Base-by-base conservation (phyloP, 2,113 vertebrate genomes). In the Choloepus hoffmanni region DNA sequence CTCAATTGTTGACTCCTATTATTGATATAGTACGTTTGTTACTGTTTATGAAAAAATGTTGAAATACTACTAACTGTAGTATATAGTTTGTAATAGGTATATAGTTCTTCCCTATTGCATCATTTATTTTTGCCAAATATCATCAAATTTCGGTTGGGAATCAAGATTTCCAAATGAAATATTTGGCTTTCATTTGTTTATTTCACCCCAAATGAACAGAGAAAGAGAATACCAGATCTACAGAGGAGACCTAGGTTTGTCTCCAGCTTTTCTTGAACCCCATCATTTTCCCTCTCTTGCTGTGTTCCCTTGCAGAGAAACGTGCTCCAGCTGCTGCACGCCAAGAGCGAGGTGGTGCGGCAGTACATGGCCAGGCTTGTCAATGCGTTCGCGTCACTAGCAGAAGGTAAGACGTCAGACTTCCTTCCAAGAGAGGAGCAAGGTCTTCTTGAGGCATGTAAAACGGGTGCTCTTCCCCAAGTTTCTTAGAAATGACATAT, bases 311-410 rank as follows among this genome's bases (percentile, higher is more conserved):
- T 93, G 14, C 97, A 99, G 99, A 99, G 98, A 97, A 98, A 89
- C 0, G 97, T 99, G 89, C 98, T 99, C 50, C 98, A 98, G 62
- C 98, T 99, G 93, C 96, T 99, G 58, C 98, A 98, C 67, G 99
- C 99, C 0, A 98, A 98, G 98, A 99, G 99, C 12, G 99, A 99
- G 81, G 97, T 98, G 28, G 99, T 99, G 94, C 98, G 99, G 50
- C 99, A 99, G 84, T 99, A 99, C 97, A 98, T 97, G 95, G 99
- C 99, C 92, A 98, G 99, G 65, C 99, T 99, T 50, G 97, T 99
- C 98, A 99, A 99, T 82, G 98, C 99, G 2, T 99, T 99, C 55
- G 99, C 99, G 19, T 99, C 99, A 7, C 98, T 99, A 68, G 98
- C 98, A 19, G 99, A 99, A 97, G 99, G 99, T 99, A 98, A 98